Conservation (phyloP, 2,888 invertebrate genomes). For the Drosophila acutilabella region DNA sequence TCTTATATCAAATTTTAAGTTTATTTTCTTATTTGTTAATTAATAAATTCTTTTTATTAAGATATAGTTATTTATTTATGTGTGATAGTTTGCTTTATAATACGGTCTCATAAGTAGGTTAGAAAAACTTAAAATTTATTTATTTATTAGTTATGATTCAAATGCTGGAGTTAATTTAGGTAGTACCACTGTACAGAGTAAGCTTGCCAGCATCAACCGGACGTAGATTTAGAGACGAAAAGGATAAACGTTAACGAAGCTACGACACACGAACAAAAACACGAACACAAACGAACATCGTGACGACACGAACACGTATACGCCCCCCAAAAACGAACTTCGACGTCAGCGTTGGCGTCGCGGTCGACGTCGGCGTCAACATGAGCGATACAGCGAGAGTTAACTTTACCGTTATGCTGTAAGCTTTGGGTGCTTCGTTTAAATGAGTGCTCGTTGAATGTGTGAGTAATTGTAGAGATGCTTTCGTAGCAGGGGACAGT, state of each 20-base stretch:
- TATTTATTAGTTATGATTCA: not conserved
- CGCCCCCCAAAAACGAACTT: slow-evolving; percentile 29
- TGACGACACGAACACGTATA: slow-evolving; percentile 22
- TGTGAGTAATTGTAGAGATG: slow-evolving; percentile 78
- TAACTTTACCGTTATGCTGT: slow-evolving; percentile 76
- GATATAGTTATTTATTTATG: no score
- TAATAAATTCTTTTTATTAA: no score
- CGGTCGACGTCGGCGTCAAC: slow-evolving; percentile 18
- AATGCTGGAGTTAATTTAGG: not conserved
- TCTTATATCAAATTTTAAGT: no score
- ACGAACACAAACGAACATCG: slow-evolving; percentile 44
- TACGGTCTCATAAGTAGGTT: no score
- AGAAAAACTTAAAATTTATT: not conserved
- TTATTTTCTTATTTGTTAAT: no score
- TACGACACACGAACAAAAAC: slow-evolving; percentile 19
- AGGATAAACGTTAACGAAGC: slow-evolving; percentile 65
- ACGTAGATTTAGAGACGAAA: slow-evolving; percentile 46
- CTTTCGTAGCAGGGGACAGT: slow-evolving; percentile 14
- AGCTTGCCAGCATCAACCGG: slow-evolving; percentile 46
- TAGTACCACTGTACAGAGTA: slow-evolving; percentile 51
- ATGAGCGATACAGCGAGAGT: slow-evolving; percentile 69
- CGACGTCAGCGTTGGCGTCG: slow-evolving; percentile 13
- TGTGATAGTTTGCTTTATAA: no score
- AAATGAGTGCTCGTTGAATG: slow-evolving; percentile 80
- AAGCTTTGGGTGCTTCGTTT: slow-evolving; percentile 78